Conservation (phyloP, 2,797 vertebrate species). For the Babyrousa celebensis region DNA sequence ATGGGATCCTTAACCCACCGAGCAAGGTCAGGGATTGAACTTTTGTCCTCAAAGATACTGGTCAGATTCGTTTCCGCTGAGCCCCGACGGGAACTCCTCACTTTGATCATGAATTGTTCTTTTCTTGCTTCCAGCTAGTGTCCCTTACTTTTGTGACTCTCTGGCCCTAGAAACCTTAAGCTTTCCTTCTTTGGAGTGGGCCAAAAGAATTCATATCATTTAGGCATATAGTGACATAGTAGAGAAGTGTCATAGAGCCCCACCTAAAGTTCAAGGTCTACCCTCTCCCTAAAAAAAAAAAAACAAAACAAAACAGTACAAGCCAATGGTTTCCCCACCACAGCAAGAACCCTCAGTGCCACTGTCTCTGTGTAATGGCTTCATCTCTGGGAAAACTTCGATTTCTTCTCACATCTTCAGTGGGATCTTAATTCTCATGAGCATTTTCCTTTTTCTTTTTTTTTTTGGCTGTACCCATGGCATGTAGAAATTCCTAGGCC, state of each 20-base stretch:
- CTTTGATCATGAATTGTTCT: not conserved
- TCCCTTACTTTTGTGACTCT: not conserved
- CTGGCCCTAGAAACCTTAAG: not conserved
- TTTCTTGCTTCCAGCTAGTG: not conserved
- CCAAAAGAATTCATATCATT: not conserved
- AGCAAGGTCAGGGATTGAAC: too few relatives aligned
- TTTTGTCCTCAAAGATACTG: too few relatives aligned
- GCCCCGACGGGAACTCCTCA: too few relatives aligned
- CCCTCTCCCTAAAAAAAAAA: too few relatives aligned
- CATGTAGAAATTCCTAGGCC: too few relatives aligned
- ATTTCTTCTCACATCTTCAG: not conserved
- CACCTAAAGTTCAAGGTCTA: not conserved
- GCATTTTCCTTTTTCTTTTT: not conserved
- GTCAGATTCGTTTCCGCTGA: too few relatives aligned
- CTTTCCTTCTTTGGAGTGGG: not conserved
- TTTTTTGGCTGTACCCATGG: too few relatives aligned
- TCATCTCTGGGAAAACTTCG: not conserved
- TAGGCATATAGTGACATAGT: too few relatives aligned
- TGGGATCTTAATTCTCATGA: not conserved
- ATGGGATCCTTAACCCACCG: too few relatives aligned
- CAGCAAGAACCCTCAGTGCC: not conserved
- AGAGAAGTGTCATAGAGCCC: not conserved
- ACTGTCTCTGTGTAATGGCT: not conserved
- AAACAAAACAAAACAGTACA: not conserved
- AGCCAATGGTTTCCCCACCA: not conserved